A percentile compares a stretch with the other conserved stretches of the same genome.
These are phyloP conservation scores for Zingel zingel DNA, from an alignment of 2,113 vertebrate genomes.

Conservation along the genomic window DNA sequence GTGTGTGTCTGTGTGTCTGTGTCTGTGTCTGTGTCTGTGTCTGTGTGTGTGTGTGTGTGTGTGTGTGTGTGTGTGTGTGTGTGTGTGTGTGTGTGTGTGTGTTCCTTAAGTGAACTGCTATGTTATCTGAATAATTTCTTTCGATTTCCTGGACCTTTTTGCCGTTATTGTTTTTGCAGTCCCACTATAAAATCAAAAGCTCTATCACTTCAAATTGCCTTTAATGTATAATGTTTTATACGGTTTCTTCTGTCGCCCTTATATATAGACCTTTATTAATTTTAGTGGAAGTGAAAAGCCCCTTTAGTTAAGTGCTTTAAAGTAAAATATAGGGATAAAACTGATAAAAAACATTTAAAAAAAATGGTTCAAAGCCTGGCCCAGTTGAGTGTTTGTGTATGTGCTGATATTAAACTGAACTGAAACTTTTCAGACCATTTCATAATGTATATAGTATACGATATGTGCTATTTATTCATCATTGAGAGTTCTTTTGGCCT, in stretches of 20 bases:
- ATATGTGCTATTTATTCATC: neutral
- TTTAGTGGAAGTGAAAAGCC: neutral
- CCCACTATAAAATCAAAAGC: neutral
- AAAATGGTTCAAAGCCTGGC: neutral
- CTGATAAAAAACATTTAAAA: too few species aligned
- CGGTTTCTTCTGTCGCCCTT: neutral
- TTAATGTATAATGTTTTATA: neutral
- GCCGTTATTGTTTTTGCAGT: neutral
- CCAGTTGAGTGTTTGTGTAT: neutral
- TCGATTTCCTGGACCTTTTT: slow-evolving; percentile 10
- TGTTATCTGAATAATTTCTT: slow-evolving; percentile 11
- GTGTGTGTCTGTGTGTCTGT: slow-evolving; percentile 32
- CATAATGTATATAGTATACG: neutral
- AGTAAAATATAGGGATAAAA: neutral
- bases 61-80: slow-evolving; percentile 19
- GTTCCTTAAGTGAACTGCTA: slow-evolving; percentile 2
- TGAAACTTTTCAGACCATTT: neutral
- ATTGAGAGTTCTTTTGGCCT: neutral
- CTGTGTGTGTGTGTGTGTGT: slow-evolving; percentile 29
- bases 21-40: slow-evolving; percentile 16
- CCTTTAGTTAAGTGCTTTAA: neutral
- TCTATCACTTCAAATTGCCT: neutral
- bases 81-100: slow-evolving; percentile 13
- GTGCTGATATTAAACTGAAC: neutral
- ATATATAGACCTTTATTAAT: neutral